These are phyloP conservation scores for Epinephelus coioides DNA, from an alignment of 2,797 vertebrate genomes.

Conservation along the genomic window DNA sequence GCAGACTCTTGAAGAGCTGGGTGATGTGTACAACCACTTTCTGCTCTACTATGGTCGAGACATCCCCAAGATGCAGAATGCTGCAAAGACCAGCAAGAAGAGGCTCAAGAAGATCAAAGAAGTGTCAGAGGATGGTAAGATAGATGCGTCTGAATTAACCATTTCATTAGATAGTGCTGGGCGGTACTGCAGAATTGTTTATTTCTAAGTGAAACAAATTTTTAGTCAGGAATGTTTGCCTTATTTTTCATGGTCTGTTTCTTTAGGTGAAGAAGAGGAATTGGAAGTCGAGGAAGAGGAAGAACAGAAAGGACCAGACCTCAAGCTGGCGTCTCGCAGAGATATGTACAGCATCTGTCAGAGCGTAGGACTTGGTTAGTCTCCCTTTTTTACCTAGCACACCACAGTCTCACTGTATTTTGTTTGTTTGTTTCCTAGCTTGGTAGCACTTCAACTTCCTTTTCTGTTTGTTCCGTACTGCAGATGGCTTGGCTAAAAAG, in stretches of 20 bases:
- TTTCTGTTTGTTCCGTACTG: neutral
- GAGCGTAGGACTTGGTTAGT: conserved; percentile 93
- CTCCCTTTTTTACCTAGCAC: neutral
- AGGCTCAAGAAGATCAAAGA: conserved; percentile 94
- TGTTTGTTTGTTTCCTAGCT: neutral
- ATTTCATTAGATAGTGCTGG: conserved; percentile 1
- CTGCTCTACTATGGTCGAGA: conserved; percentile 98
- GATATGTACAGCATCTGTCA: conserved; percentile 99
- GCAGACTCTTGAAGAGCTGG: conserved; percentile 96
- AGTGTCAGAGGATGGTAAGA: conserved; percentile 90
- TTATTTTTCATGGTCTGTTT: neutral
- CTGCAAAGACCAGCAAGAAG: conserved; percentile 92
- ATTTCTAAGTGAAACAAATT: neutral
- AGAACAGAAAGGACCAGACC: conserved; percentile 95
- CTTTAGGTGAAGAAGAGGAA: conserved; percentile 87
- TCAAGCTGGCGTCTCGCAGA: conserved; percentile 97
- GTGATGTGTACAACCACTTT: conserved; percentile 98
- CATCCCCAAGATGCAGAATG: conserved; percentile 99
- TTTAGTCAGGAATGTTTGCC: neutral
- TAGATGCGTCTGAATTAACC: neutral
- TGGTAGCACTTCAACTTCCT: neutral
- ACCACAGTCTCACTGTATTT: neutral
- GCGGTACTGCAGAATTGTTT: neutral
- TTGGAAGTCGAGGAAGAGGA: conserved; percentile 90
- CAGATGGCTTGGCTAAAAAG: conserved; percentile 97